Conservation (phyloP, 2,113 vertebrate species). For the Sinocyclocheilus maitianheensis region DNA sequence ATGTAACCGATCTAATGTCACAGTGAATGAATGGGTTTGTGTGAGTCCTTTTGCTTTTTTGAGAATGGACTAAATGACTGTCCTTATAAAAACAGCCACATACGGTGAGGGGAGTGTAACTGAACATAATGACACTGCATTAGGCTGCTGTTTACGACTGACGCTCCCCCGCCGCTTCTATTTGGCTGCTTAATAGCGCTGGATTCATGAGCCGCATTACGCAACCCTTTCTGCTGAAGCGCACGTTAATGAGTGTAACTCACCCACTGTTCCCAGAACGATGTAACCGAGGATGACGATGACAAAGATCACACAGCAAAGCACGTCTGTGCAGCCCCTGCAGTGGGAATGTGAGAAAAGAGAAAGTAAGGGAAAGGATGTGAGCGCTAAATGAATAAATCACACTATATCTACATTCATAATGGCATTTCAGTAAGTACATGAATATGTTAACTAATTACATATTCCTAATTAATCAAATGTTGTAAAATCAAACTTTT, state of each 20-base stretch:
- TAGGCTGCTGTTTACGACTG: conserved; percentile 17
- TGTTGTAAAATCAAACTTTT: not conserved
- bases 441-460: not conserved
- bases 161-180: not conserved
- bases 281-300: conserved; percentile 91
- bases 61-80: conserved; percentile 26
- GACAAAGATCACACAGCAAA: conserved; percentile 91
- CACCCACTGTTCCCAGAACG: conserved; percentile 89
- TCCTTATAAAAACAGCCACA: conserved; percentile 18
- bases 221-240: conserved; percentile 56
- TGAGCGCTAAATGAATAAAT: conserved; percentile 9
- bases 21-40: not conserved
- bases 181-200: conserved; percentile 16
- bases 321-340: conserved; percentile 89
- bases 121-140: conserved; percentile 13
- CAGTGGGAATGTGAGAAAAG: conserved; percentile 48
- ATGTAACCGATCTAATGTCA: conserved; percentile 22
- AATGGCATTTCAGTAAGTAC: not conserved
- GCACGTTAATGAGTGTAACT: conserved; percentile 72
- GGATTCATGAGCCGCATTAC: conserved; percentile 38
- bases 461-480: not conserved
- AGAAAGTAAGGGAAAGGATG: conserved; percentile 52
- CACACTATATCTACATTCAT: not conserved
- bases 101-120: conserved; percentile 18
- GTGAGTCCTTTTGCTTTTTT: conserved; percentile 1